Conservation (phyloP, 2,888 invertebrate genomes). For the Heliconius aoede region DNA sequence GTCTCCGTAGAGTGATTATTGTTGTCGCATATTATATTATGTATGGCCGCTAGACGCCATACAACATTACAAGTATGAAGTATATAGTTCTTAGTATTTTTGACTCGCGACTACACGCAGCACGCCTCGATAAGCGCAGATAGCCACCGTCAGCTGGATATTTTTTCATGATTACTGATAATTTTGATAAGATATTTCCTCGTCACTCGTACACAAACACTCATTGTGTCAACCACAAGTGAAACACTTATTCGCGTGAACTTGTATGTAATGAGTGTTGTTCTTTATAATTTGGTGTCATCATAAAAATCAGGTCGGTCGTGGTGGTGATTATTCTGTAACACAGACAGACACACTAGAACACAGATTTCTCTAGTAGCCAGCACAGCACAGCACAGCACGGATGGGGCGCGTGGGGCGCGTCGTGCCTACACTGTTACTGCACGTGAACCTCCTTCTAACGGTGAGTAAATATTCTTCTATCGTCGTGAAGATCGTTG, state of each 20-base stretch:
- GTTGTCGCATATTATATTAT: no score
- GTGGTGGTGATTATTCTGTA: not conserved
- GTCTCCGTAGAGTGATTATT: no score
- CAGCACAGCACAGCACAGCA: constrained; percentile 43
- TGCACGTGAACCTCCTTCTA: constrained; percentile 67
- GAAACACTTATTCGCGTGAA: not conserved
- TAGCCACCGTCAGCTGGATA: constrained; percentile 25
- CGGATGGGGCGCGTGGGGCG: constrained; percentile 50
- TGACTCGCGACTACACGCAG: no score
- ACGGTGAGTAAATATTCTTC: constrained; percentile 54
- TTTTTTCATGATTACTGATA: constrained; percentile 31
- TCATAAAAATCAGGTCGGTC: not conserved
- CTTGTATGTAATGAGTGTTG: not conserved
- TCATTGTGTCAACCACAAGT: not conserved
- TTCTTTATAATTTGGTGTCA: not conserved
- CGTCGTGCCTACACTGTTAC: constrained; percentile 56
- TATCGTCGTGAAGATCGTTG: no score
- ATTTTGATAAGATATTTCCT: constrained; percentile 31
- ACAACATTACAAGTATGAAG: no score
- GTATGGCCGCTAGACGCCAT: no score
- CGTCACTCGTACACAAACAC: constrained; percentile 7
- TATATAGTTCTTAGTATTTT: no score
- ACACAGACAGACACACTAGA: no score
- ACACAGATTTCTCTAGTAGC: no score
- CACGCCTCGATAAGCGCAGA: constrained; percentile 34